phyloP scores from a whole-genome alignment of 2,888 invertebrate species.

The Philereme transversata region DNA sequence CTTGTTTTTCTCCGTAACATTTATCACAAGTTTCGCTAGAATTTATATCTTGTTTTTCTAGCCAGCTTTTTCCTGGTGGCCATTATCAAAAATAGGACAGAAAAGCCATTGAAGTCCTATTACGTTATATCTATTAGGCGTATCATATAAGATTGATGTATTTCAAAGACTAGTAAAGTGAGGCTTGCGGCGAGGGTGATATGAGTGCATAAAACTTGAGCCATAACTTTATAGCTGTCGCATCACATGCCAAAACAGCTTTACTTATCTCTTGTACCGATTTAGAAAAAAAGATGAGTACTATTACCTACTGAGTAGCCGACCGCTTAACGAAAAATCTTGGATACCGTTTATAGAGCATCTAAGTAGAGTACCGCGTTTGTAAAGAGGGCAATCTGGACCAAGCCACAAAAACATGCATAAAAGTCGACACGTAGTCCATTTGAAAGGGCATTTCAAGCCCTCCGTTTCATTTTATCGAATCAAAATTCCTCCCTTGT shows the following conservation, averaged over 20 bases:
- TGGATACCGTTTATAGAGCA: neutral
- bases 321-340: neutral
- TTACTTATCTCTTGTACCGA: constrained; percentile 10
- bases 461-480: too few species aligned
- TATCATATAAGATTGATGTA: constrained; percentile 39
- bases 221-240: constrained; percentile 50
- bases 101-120: constrained; percentile 33
- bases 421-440: too few species aligned
- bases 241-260: constrained; percentile 42
- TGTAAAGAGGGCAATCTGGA: too few species aligned
- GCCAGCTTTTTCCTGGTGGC: constrained; percentile 26
- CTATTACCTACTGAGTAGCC: neutral
- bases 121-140: constrained; percentile 32
- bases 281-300: neutral
- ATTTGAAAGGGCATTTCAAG: too few species aligned
- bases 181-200: constrained; percentile 26
- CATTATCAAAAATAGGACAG: constrained; percentile 33
- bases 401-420: too few species aligned
- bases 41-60: constrained; percentile 34
- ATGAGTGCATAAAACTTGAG: constrained; percentile 43
- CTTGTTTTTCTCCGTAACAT: constrained; percentile 17
- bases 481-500: too few species aligned
- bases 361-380: neutral
- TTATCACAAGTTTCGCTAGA: constrained; percentile 27
- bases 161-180: constrained; percentile 38